Conservation (phyloP, 2,888 invertebrate genomes). For the Notodonta ziczac region DNA sequence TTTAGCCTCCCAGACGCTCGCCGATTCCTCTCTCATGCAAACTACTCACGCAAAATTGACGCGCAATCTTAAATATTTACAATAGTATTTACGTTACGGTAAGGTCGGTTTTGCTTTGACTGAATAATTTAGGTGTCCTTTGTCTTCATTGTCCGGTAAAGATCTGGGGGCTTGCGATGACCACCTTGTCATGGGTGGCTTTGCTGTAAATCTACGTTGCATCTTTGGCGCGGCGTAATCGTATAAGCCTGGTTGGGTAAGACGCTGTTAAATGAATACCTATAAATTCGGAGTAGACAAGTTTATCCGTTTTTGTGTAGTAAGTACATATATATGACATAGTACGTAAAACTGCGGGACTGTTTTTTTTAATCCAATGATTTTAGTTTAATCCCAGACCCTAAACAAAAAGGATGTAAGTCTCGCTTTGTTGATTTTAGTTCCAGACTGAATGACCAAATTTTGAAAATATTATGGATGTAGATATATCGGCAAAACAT, state of each 20-base stretch:
- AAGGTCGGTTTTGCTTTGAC: slow-evolving; percentile 74
- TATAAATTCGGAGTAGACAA: slow-evolving; percentile 59
- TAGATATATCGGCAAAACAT: no score
- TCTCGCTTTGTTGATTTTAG: no score
- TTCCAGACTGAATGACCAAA: no score
- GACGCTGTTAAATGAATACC: slow-evolving; percentile 73
- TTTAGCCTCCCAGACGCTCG: slow-evolving; percentile 79
- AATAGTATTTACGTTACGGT: slow-evolving; percentile 67
- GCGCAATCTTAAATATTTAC: slow-evolving; percentile 75
- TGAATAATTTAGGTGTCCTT: slow-evolving; percentile 81
- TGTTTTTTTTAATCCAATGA: no score
- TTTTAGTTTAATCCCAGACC: no score
- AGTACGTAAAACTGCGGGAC: background rate
- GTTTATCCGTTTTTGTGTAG: slow-evolving; percentile 21
- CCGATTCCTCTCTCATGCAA: slow-evolving; percentile 79
- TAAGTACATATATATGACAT: background rate
- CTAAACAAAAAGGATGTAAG: no score
- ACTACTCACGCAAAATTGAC: slow-evolving; percentile 79
- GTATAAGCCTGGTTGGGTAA: slow-evolving; percentile 67
- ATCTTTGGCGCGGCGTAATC: slow-evolving; percentile 78
- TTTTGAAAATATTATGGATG: no score
- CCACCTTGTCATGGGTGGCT: slow-evolving; percentile 83
- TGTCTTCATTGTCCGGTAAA: slow-evolving; percentile 80
- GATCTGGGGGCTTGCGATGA: slow-evolving; percentile 81
- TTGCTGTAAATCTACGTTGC: slow-evolving; percentile 80